Conservation (phyloP, 2,113 vertebrate genomes). For the Miniopterus natalensis region DNA sequence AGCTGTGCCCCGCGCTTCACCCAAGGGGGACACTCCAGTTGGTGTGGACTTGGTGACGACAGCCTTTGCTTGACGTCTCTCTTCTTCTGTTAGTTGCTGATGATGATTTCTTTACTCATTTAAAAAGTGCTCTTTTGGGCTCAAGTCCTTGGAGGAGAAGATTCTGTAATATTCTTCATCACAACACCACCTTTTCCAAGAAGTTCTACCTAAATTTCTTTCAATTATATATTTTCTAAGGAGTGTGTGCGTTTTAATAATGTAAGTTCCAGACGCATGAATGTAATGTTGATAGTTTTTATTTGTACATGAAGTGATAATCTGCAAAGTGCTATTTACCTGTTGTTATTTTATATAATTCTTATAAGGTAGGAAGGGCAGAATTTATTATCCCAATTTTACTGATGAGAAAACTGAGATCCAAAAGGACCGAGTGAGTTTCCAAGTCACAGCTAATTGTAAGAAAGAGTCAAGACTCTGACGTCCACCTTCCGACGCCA, state of each 20-base stretch:
- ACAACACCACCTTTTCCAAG: not conserved
- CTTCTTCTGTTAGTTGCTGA: slow-evolving; percentile 22
- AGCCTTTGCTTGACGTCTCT: not conserved
- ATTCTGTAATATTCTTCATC: not conserved
- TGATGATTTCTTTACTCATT: not conserved
- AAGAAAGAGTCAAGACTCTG: slow-evolving; percentile 9
- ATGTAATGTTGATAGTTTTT: not conserved
- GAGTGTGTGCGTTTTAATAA: not conserved
- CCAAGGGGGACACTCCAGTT: not conserved
- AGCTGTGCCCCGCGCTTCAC: not conserved
- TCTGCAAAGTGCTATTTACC: not conserved
- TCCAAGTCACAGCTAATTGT: not conserved
- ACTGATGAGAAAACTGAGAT: slow-evolving; percentile 43
- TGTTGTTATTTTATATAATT: not conserved
- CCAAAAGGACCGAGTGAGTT: not conserved
- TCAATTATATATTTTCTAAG: not conserved
- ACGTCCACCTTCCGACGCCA: not conserved
- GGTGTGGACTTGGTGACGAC: not conserved
- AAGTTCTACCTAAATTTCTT: not conserved
- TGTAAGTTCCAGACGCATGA: not conserved
- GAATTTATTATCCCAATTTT: not conserved
- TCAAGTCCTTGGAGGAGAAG: not conserved
- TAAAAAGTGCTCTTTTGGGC: not conserved
- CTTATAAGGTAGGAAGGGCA: not conserved
- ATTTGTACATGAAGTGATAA: not conserved